These are phyloP conservation scores for Spilosoma lubricipeda DNA, from an alignment of 2,888 invertebrate genomes.

Conservation along the genomic window DNA sequence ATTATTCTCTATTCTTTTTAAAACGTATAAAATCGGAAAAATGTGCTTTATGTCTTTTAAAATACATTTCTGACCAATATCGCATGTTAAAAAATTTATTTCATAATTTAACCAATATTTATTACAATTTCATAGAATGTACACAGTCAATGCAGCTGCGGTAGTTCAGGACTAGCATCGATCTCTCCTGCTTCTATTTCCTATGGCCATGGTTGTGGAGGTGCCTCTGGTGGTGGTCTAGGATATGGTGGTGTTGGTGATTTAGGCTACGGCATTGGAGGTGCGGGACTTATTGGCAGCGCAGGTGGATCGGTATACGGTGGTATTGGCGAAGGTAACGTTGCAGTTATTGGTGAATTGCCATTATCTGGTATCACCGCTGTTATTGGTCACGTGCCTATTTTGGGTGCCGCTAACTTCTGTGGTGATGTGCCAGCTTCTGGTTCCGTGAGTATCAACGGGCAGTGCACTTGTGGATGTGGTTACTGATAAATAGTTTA, in stretches of 20 bases:
- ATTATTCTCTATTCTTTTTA: too few relatives aligned
- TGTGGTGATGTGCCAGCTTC: slow-evolving; percentile 36
- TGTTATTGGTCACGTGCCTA: slow-evolving; percentile 28
- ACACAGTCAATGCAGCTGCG: not conserved
- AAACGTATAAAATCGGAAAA: too few relatives aligned
- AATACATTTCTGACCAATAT: too few relatives aligned
- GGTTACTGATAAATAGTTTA: not conserved
- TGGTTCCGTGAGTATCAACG: slow-evolving; percentile 25
- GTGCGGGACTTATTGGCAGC: not conserved
- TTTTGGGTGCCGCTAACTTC: slow-evolving; percentile 40
- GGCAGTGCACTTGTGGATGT: slow-evolving; percentile 17
- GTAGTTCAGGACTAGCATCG: not conserved
- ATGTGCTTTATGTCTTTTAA: too few relatives aligned
- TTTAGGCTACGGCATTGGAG: not conserved
- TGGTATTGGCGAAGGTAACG: slow-evolving; percentile 51
- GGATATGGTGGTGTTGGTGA: not conserved
- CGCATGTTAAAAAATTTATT: too few relatives aligned
- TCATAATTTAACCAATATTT: not conserved
- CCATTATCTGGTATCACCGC: slow-evolving; percentile 34
- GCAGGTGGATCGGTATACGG: slow-evolving; percentile 9
- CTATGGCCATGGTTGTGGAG: too few relatives aligned
- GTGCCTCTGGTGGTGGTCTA: not conserved
- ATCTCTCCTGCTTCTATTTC: not conserved
- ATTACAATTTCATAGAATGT: not conserved
- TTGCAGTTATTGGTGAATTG: slow-evolving; percentile 53